Conservation (phyloP, 2,797 vertebrate species). For the Mus caroli region DNA sequence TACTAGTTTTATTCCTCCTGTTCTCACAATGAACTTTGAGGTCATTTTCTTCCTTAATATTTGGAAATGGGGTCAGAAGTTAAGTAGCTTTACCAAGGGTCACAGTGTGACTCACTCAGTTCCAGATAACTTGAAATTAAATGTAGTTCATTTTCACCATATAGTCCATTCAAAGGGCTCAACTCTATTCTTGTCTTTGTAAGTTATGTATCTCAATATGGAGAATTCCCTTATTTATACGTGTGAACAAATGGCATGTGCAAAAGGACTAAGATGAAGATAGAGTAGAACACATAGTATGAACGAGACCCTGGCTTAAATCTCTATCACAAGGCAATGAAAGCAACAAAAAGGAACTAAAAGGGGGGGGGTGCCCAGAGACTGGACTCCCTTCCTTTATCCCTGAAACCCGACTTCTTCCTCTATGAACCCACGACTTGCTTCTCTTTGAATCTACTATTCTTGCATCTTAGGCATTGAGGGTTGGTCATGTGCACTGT, state of each 20-base stretch:
- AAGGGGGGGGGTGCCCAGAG: not conserved
- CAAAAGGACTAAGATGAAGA: not conserved
- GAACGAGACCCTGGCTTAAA: not conserved
- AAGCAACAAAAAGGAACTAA: not conserved
- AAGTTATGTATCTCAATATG: not conserved
- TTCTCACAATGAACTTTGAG: not conserved
- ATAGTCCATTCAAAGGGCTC: not conserved
- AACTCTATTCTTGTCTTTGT: not conserved
- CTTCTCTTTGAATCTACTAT: not conserved
- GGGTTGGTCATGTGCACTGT: not conserved
- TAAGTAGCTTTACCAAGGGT: not conserved
- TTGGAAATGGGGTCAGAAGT: conserved; percentile 26
- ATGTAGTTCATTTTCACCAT: not conserved
- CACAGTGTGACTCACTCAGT: not conserved
- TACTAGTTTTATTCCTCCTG: not conserved
- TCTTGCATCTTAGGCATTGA: not conserved
- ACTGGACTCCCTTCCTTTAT: not conserved
- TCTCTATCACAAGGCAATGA: not conserved
- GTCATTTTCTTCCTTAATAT: not conserved
- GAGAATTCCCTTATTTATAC: not conserved
- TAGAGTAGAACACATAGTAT: not conserved
- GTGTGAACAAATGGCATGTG: not conserved
- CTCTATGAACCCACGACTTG: not conserved
- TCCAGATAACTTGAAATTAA: not conserved
- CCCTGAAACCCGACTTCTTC: not conserved